Evolutionary conservation across 1,140 invertebrate genomes (phyloP).

Genomic region (Yoshiicerus persimilis): DNA sequence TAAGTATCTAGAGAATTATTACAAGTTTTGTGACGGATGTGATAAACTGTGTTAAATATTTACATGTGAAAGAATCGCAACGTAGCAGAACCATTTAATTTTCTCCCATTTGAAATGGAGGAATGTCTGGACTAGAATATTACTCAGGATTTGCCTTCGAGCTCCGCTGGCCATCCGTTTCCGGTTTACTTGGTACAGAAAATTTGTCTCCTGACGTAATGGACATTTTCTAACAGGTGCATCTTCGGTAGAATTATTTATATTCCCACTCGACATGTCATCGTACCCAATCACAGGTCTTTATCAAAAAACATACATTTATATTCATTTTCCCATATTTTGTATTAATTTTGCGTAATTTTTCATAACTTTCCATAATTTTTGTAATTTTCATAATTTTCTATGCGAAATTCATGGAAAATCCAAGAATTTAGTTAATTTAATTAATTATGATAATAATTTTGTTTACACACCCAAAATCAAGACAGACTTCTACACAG

Average conservation of each 20-base stretch:
- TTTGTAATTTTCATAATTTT: no score
- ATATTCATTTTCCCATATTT: not conserved
- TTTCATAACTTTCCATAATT: no score
- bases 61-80: conserved; percentile 31
- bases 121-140: conserved; percentile 34
- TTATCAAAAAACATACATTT: not conserved
- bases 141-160: conserved; percentile 25
- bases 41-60: not conserved
- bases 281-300: not conserved
- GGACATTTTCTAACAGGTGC: not conserved
- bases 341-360: no score
- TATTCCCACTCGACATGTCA: not conserved
- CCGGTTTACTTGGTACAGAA: conserved; percentile 28
- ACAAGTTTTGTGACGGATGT: no score
- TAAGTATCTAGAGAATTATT: not conserved
- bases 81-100: conserved; percentile 35
- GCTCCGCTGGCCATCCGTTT: conserved; percentile 11
- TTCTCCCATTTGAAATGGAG: conserved; percentile 39
- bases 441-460: not conserved
- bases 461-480: conserved; percentile 5
- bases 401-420: not conserved
- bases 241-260: not conserved
- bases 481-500: conserved; percentile 24
- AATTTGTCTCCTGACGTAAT: conserved; percentile 15
- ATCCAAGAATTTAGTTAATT: no score